These are phyloP conservation scores for Lasioglossum morio DNA, from an alignment of 2,888 invertebrate genomes.

Conservation along the genomic window DNA sequence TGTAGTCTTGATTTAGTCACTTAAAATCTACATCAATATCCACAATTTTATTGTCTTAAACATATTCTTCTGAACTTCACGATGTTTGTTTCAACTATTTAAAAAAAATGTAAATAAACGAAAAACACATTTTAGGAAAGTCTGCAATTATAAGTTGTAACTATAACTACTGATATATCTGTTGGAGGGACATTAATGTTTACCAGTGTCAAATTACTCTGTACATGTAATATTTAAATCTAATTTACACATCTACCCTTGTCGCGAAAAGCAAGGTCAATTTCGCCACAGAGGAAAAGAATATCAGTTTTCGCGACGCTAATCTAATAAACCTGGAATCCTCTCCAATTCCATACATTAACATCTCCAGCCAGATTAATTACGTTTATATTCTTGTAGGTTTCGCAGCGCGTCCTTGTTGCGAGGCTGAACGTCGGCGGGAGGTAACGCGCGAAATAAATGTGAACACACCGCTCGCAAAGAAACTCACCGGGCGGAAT, in stretches of 20 bases:
- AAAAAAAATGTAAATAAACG: neutral
- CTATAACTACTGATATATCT: too few species aligned
- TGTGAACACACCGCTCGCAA: neutral
- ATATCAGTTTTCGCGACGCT: neutral
- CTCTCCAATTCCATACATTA: neutral
- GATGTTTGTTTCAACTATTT: neutral
- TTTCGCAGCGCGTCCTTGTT: neutral
- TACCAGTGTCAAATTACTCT: neutral
- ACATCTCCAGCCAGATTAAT: neutral
- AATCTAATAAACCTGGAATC: neutral
- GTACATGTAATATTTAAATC: neutral
- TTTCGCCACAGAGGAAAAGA: neutral
- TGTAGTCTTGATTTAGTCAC: neutral
- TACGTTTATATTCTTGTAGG: neutral
- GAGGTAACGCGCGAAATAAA: neutral
- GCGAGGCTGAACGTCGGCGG: neutral
- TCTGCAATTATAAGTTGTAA: neutral
- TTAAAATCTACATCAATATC: neutral
- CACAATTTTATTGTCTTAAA: neutral
- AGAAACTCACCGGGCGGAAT: neutral
- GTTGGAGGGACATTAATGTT: neutral
- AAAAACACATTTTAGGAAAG: neutral
- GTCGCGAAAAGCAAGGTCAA: neutral
- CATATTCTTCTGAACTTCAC: neutral
- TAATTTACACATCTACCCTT: neutral